Evolutionary conservation across 2,797 vertebrate genomes (phyloP), one percentile per base, ranked within the genome.

Genomic region (Nasua narica): DNA sequence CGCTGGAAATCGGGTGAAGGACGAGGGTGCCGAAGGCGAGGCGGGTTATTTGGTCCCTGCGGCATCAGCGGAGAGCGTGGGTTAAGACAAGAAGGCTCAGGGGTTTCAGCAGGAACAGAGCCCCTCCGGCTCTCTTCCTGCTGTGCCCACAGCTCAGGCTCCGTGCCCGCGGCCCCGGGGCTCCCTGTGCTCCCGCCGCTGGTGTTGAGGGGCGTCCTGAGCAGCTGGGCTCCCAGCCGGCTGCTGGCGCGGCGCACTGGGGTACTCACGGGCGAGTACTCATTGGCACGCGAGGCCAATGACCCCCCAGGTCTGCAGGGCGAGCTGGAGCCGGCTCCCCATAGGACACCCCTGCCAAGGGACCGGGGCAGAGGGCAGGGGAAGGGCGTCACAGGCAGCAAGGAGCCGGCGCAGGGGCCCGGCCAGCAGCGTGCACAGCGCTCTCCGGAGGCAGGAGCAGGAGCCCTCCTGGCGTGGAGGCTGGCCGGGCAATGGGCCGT

Each of bases 1-100:
- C 8, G 52, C 4, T 37, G 40, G 25, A 35, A 4, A 0, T 0
- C 2, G 3, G 43, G 14, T 32, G 14, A 5, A 13, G 65, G 56
- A 18, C 0, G 0, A 16, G 16, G 25, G 8, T 11, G 7, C 2
- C 3, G 40, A 7, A 13, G 23, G n/a, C 7, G 29, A 11, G 7
- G 35, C 13, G 21, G 50, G 12, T 3, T 1, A 0, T 7, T 3
- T n/a, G 13, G 32, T n/a, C 1, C 19, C 11, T 8, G 9, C 18
- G 18, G 8, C 4, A 0, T 4, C n/a, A 35, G 5, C 0, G 19
- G 69, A 43, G 8, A 35, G 16, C 37, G 0, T 1, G 15, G 16
- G 0, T 9, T 6, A 5, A 14, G 3, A 9, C 0, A 3, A 2
- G 40, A 10, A 46, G 62, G 11, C 56, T 29, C 19, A 0, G 32